Conservation (phyloP, 2,797 vertebrate species). For the Tenualosa ilisha region DNA sequence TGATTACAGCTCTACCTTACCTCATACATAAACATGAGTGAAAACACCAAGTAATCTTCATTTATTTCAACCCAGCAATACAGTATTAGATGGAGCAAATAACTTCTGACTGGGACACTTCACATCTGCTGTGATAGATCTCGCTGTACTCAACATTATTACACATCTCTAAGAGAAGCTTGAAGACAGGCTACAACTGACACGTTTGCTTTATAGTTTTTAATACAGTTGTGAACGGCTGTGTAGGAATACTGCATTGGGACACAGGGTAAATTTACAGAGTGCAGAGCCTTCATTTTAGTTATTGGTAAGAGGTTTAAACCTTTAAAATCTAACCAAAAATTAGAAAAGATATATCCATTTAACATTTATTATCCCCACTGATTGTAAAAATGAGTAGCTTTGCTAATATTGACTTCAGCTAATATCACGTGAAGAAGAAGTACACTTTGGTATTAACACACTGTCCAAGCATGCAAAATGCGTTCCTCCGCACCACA, state of each 20-base stretch:
- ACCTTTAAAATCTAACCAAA: not conserved
- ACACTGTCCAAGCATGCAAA: not conserved
- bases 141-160: conserved; percentile 38
- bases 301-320: conserved; percentile 36
- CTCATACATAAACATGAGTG: conserved; percentile 50
- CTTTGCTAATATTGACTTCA: not conserved
- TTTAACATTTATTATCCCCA: not conserved
- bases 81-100: conserved; percentile 36
- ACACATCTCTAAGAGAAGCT: conserved; percentile 36
- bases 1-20: conserved; percentile 34
- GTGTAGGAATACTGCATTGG: conserved; percentile 41
- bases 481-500: not conserved
- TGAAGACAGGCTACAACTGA: conserved; percentile 42
- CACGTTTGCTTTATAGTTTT: conserved; percentile 54
- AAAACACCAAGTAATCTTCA: conserved; percentile 42
- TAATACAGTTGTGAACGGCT: conserved; percentile 51
- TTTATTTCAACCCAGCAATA: conserved; percentile 41
- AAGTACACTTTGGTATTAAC: not conserved
- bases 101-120: conserved; percentile 31
- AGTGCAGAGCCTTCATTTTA: conserved; percentile 41
- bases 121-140: conserved; percentile 33
- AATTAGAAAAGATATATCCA: not conserved
- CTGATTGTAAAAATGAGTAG: not conserved
- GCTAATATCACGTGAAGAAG: not conserved
- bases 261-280: conserved; percentile 44